Percentiles rank a stretch among this genome's conserved stretches.
phyloP scores from a whole-genome alignment of 2,888 invertebrate genomes.

The Agrilus mali region DNA sequence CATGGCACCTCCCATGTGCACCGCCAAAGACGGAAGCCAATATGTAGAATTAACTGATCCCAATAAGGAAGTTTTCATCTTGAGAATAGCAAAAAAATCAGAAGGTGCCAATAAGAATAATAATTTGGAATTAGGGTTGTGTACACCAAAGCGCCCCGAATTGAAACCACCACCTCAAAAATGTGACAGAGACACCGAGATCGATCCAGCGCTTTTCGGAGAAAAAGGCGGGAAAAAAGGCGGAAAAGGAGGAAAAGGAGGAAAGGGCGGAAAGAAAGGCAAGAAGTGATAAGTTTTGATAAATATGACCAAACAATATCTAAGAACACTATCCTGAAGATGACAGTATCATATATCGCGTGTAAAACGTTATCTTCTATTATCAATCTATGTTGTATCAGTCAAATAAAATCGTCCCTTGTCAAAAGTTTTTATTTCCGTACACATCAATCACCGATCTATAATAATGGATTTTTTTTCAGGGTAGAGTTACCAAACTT shows the following conservation, averaged over 20 bases:
- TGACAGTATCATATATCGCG: too few relatives aligned
- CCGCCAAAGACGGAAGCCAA: conserved; percentile 41
- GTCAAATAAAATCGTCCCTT: too few relatives aligned
- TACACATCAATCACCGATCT: too few relatives aligned
- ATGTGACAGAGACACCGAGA: conserved; percentile 55
- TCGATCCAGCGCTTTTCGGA: conserved; percentile 40
- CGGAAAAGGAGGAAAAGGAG: conserved; percentile 14
- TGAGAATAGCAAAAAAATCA: conserved; percentile 64
- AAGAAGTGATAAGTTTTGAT: conserved; percentile 2
- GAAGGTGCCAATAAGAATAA: conserved; percentile 57
- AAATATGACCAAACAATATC: too few relatives aligned
- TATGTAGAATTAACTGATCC: conserved; percentile 49
- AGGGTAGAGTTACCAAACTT: too few relatives aligned
- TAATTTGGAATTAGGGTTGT: conserved; percentile 57
- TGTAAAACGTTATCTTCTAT: too few relatives aligned
- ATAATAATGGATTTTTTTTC: too few relatives aligned
- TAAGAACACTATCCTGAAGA: too few relatives aligned
- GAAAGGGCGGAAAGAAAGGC: conserved; percentile 12
- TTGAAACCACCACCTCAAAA: conserved; percentile 44
- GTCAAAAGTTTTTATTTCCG: too few relatives aligned
- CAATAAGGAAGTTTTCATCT: conserved; percentile 57
- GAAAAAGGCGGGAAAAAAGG: conserved; percentile 12
- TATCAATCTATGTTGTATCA: too few relatives aligned
- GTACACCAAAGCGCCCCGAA: conserved; percentile 56
- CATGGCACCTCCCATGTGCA: conserved; percentile 35